phyloP scores from a whole-genome alignment of 2,888 invertebrate genomes.

The Deroplatys truncata region DNA sequence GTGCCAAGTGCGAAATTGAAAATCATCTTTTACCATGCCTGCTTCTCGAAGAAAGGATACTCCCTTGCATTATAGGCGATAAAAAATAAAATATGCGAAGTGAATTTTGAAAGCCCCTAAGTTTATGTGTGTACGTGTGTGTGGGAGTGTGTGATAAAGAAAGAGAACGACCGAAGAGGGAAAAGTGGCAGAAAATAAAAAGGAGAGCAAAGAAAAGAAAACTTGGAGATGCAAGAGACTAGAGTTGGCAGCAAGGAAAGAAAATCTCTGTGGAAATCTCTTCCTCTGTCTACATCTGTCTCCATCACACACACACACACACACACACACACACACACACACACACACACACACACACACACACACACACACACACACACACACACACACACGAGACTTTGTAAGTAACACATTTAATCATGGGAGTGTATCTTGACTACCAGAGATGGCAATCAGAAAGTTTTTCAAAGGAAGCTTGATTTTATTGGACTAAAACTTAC shows the following conservation, averaged over 20 bases:
- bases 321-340: too few relatives aligned
- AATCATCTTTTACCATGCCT: slow-evolving; percentile 26
- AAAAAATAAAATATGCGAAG: slow-evolving; percentile 26
- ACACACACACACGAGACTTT: too few relatives aligned
- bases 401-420: neutral
- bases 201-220: neutral
- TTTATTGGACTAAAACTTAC: neutral
- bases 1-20: slow-evolving; percentile 30
- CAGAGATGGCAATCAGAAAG: neutral
- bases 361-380: too few relatives aligned
- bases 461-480: neutral
- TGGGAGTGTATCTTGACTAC: neutral
- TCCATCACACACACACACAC: neutral
- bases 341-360: too few relatives aligned
- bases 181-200: neutral
- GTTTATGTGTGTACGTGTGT: neutral
- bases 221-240: neutral
- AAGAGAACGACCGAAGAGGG: neutral
- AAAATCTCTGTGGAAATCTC: neutral
- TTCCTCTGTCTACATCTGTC: neutral
- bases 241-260: neutral
- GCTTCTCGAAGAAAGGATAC: slow-evolving; percentile 5
- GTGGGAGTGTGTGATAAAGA: neutral
- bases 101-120: slow-evolving; percentile 17
- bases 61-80: slow-evolving; percentile 13